These are phyloP conservation scores for Orius insidiosus DNA, from an alignment of 1,140 invertebrate genomes.

Conservation along the genomic window DNA sequence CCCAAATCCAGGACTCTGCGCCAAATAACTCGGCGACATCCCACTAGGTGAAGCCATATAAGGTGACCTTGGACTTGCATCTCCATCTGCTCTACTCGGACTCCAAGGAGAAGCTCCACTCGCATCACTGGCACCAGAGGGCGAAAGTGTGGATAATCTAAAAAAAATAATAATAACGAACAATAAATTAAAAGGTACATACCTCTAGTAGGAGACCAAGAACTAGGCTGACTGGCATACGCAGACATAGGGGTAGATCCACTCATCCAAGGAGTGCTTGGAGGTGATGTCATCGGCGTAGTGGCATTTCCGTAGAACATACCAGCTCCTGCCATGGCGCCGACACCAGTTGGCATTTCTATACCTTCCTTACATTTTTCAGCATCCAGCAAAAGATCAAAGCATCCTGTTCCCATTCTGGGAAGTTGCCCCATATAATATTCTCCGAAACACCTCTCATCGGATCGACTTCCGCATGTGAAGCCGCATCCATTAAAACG, in stretches of 20 bases:
- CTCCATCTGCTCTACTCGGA: constrained; percentile 64
- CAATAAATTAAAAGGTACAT: too few relatives aligned
- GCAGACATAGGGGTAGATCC: constrained; percentile 60
- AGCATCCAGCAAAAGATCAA: constrained; percentile 91
- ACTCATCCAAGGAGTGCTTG: constrained; percentile 88
- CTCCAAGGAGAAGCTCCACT: constrained; percentile 75
- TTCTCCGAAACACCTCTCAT: constrained; percentile 99
- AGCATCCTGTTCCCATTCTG: constrained; percentile 91
- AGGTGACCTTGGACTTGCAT: constrained; percentile 47
- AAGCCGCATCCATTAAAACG: constrained; percentile 94
- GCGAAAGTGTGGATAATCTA: constrained; percentile 57
- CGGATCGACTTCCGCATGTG: constrained; percentile 93
- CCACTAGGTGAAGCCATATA: constrained; percentile 59
- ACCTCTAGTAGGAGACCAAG: constrained; percentile 42
- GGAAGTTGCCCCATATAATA: constrained; percentile 95
- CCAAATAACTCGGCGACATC: constrained; percentile 70
- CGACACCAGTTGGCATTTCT: constrained; percentile 75
- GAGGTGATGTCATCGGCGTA: constrained; percentile 74
- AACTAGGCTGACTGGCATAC: constrained; percentile 46
- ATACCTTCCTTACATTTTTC: constrained; percentile 97
- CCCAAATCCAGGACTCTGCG: constrained; percentile 61
- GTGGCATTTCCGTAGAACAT: constrained; percentile 79
- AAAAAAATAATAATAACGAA: not conserved
- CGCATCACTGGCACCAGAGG: constrained; percentile 75
- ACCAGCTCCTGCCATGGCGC: constrained; percentile 55